Evolutionary conservation across 2,113 vertebrate species (phyloP).

Genomic region (Rhinoderma darwinii): DNA sequence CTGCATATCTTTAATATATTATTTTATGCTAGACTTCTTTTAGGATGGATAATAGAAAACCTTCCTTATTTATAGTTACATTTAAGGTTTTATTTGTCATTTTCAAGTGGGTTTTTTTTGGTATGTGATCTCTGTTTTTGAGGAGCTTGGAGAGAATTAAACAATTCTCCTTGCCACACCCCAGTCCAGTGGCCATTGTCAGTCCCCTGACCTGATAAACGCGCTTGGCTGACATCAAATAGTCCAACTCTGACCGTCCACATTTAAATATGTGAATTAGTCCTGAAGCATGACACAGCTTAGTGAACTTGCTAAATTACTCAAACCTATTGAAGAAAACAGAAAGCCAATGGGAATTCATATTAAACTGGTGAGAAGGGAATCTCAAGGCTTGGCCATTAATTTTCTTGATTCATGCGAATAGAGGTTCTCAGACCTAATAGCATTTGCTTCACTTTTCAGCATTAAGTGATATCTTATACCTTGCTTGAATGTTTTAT

Average conservation of each 20-base stretch:
- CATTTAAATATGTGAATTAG: slow-evolving; percentile 92
- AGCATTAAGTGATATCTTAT: neutral
- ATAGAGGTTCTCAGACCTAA: neutral
- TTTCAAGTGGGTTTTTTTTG: slow-evolving; percentile 8
- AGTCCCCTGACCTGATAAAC: slow-evolving; percentile 86
- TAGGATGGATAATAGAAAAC: neutral
- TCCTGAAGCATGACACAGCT: slow-evolving; percentile 87
- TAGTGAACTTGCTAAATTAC: slow-evolving; percentile 83
- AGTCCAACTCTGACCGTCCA: slow-evolving; percentile 81
- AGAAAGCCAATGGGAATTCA: slow-evolving; percentile 70
- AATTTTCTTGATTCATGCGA: slow-evolving; percentile 19
- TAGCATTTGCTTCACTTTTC: neutral
- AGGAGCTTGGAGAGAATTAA: slow-evolving; percentile 67
- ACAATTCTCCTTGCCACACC: slow-evolving; percentile 70
- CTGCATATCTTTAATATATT: neutral
- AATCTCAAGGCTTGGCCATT: slow-evolving; percentile 57
- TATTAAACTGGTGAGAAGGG: slow-evolving; percentile 73
- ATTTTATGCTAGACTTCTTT: neutral
- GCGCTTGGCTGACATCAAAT: slow-evolving; percentile 89
- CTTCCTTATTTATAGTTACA: neutral
- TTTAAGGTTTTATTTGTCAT: neutral
- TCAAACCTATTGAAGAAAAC: slow-evolving; percentile 74
- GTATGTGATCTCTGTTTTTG: neutral
- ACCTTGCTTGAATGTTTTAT: neutral
- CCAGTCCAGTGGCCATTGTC: slow-evolving; percentile 80